Percentiles rank a stretch among this genome's conserved stretches.
Evolutionary conservation across 2,888 invertebrate species (phyloP).

Genomic region (Patella ulyssiponensis): DNA sequence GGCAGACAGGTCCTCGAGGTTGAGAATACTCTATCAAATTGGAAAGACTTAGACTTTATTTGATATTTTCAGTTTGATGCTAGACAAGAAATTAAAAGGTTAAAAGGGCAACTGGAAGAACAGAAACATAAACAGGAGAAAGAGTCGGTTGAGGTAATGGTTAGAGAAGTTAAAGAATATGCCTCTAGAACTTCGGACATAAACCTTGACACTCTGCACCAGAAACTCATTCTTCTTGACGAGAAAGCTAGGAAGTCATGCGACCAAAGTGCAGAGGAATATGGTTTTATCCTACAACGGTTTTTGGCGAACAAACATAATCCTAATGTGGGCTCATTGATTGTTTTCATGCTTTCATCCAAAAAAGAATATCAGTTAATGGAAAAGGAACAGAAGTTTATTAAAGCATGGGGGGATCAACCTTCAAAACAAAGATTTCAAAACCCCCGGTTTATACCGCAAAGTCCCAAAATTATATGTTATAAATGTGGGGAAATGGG

Average conservation of each 20-base stretch:
- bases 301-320: not conserved
- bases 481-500: not conserved
- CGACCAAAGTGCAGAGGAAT: too few species aligned
- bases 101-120: not conserved
- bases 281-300: too few species aligned
- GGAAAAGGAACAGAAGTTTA: not conserved
- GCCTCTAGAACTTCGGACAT: not conserved
- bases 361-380: not conserved
- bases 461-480: not conserved
- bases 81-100: not conserved
- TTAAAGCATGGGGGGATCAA: not conserved
- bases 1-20: not conserved
- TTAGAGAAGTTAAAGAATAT: not conserved
- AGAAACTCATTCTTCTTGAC: not conserved
- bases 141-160: not conserved
- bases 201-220: not conserved
- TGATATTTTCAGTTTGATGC: not conserved
- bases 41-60: not conserved
- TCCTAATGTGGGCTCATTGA: not conserved
- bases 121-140: not conserved
- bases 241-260: conserved; percentile 2
- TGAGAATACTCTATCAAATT: not conserved
- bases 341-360: not conserved
- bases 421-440: not conserved
- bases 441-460: not conserved